Percentiles rank a stretch among this genome's conserved stretches.
phyloP scores from a whole-genome alignment of 1,140 invertebrate species.

The Drosophila aff. region DNA sequence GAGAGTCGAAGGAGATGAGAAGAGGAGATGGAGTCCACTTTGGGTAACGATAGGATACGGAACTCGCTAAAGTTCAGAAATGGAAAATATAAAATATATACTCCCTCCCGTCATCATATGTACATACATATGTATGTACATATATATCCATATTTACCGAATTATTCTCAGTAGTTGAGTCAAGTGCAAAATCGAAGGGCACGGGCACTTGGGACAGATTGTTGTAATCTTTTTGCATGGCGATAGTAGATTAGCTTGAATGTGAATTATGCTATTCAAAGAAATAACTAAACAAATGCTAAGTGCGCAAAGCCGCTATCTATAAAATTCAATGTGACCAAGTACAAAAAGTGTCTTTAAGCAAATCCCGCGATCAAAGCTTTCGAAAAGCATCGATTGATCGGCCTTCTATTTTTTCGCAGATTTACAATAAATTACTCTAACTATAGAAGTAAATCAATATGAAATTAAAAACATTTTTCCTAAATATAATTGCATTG shows the following conservation, averaged over 20 bases:
- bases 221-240: not conserved
- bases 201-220: not conserved
- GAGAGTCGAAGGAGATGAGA: too few relatives aligned
- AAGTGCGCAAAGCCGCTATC: not conserved
- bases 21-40: too few relatives aligned
- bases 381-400: not conserved
- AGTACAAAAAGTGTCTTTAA: not conserved
- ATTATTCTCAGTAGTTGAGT: slow-evolving; percentile 2
- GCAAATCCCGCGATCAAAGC: not conserved
- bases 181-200: not conserved
- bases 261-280: not conserved
- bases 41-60: too few relatives aligned
- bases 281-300: not conserved
- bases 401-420: not conserved
- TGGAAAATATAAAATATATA: too few relatives aligned
- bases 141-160: not conserved
- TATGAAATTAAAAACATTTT: not conserved
- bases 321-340: not conserved
- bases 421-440: not conserved
- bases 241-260: not conserved
- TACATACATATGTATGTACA: too few relatives aligned
- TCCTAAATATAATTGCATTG: not conserved
- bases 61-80: too few relatives aligned
- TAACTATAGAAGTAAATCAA: not conserved
- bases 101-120: too few relatives aligned